A percentile compares a stretch with the other conserved stretches of the same genome.
These are phyloP conservation scores for Xerus rutilus DNA, from an alignment of 2,797 vertebrate species.

Conservation along the genomic window DNA sequence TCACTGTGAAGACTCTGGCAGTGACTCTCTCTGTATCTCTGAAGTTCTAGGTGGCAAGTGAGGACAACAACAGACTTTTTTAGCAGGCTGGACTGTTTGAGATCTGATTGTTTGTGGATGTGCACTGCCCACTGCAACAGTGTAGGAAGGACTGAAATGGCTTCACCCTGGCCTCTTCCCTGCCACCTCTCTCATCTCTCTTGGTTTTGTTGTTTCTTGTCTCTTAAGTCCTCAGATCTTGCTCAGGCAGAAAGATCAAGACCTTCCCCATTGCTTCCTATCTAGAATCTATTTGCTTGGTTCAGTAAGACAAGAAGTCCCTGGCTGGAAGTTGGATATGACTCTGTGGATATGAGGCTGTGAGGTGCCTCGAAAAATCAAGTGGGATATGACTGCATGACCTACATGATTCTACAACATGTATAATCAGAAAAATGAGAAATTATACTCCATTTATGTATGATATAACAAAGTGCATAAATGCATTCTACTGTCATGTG, in stretches of 20 bases:
- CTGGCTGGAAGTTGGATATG: not conserved
- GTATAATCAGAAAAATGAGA: no score
- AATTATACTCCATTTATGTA: no score
- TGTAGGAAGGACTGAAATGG: not conserved
- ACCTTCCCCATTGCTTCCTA: rapidly evolving
- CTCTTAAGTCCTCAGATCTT: constrained; percentile 37
- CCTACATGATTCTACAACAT: no score
- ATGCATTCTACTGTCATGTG: no score
- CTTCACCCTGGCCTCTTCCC: not conserved
- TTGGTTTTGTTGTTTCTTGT: not conserved
- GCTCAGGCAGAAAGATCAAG: not conserved
- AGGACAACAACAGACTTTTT: rapidly evolving
- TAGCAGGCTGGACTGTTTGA: not conserved
- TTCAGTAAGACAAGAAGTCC: not conserved
- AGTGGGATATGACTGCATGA: no score
- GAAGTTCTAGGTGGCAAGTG: not conserved
- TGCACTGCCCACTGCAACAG: rapidly evolving
- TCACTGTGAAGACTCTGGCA: not conserved
- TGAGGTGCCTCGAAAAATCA: not conserved
- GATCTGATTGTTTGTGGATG: rapidly evolving
- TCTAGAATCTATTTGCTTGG: not conserved
- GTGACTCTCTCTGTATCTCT: not conserved
- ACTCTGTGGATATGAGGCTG: no score
- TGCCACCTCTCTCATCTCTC: not conserved
- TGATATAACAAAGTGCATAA: no score